Evolutionary conservation across 1,140 invertebrate species (phyloP).

Genomic region (Cephus cinctus): DNA sequence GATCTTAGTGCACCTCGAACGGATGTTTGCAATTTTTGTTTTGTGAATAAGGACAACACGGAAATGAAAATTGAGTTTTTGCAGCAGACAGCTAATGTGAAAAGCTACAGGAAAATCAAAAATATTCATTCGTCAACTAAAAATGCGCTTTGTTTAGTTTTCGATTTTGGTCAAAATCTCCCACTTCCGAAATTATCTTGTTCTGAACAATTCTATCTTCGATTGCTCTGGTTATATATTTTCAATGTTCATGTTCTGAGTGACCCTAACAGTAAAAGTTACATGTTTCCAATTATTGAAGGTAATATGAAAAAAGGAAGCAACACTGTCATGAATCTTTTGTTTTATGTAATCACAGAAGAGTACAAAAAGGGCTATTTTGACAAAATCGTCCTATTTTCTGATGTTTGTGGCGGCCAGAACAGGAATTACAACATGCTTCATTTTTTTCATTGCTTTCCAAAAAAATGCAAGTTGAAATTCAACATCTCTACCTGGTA

Average conservation of each 20-base stretch:
- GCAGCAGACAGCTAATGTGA: conserved; percentile 15
- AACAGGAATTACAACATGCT: neutral
- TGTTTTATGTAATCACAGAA: conserved; percentile 7
- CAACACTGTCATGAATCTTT: conserved; percentile 9
- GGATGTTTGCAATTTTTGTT: conserved; percentile 4
- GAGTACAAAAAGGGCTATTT: neutral
- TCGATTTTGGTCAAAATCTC: too few relatives aligned
- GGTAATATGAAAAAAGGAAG: conserved; percentile 9
- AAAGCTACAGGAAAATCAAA: conserved; percentile 16
- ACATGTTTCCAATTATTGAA: conserved; percentile 12
- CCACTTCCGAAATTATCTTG: too few relatives aligned
- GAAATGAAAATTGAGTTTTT: conserved; percentile 22
- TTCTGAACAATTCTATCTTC: conserved; percentile 6
- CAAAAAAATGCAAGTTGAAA: neutral
- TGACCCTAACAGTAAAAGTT: neutral
- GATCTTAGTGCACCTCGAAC: conserved; percentile 2
- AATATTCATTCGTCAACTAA: conserved; percentile 6
- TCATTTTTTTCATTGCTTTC: conserved; percentile 5
- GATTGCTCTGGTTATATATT: conserved; percentile 10
- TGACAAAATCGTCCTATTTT: conserved; percentile 11
- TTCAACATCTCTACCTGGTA: conserved; percentile 17
- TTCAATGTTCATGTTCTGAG: conserved; percentile 14
- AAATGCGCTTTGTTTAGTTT: too few relatives aligned
- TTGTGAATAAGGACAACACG: neutral
- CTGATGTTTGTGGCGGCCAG: too few relatives aligned